Evolutionary conservation across 2,113 vertebrate genomes (phyloP).

Genomic region (Nerophis ophidion): DNA sequence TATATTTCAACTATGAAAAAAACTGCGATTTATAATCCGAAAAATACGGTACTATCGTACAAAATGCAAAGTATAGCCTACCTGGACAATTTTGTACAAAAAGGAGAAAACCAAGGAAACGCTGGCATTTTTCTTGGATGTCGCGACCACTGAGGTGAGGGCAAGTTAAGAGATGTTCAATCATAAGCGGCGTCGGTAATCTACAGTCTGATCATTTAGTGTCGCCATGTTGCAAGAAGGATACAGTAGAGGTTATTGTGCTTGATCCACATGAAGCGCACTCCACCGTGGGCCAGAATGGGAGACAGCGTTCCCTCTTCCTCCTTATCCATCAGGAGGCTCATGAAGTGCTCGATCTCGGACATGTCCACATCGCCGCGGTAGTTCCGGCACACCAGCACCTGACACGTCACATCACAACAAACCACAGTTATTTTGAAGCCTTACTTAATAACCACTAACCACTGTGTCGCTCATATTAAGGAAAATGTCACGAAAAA

Average conservation of each 20-base stretch:
- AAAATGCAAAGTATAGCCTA: slow-evolving; percentile 48
- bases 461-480: too few species aligned
- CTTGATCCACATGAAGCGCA: slow-evolving; percentile 99
- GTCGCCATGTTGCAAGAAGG: slow-evolving; percentile 55
- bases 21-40: too few species aligned
- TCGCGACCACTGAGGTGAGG: slow-evolving; percentile 83
- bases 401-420: slow-evolving; percentile 61
- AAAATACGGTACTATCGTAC: too few species aligned
- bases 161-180: slow-evolving; percentile 61
- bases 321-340: slow-evolving; percentile 96
- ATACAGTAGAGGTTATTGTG: slow-evolving; percentile 98
- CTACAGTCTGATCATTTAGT: too few species aligned
- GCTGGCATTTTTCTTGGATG: slow-evolving; percentile 96
- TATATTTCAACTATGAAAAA: too few species aligned
- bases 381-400: slow-evolving; percentile 95
- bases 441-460: too few species aligned
- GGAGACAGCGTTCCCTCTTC: slow-evolving; percentile 93
- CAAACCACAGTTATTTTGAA: neutral
- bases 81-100: slow-evolving; percentile 97
- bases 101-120: slow-evolving; percentile 97
- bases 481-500: too few species aligned
- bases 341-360: slow-evolving; percentile 98
- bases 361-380: slow-evolving; percentile 98
- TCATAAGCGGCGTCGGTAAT: neutral
- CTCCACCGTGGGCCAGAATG: slow-evolving; percentile 90